Evolutionary conservation across 2,797 vertebrate genomes (phyloP).

Genomic region (Gobio occitaniae): DNA sequence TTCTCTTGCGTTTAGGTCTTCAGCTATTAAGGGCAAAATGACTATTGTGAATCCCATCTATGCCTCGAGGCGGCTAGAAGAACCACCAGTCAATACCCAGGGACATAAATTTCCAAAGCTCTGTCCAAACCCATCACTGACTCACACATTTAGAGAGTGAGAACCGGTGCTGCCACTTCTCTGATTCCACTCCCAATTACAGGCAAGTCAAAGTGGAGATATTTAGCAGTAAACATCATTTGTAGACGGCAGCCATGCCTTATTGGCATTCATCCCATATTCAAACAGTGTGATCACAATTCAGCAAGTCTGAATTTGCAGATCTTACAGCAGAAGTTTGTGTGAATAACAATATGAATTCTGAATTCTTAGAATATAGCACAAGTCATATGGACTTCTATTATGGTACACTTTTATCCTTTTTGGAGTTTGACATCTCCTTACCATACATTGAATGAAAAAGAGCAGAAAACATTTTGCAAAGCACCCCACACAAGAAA

Average conservation of each 20-base stretch:
- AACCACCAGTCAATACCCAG: slow-evolving; percentile 26
- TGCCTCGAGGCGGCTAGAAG: background rate
- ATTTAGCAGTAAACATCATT: slow-evolving; percentile 9
- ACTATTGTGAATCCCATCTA: slow-evolving; percentile 16
- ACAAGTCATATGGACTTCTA: background rate
- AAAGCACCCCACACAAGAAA: no score
- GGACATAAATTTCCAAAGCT: slow-evolving; percentile 26
- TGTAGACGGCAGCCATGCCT: background rate
- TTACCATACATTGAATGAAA: background rate
- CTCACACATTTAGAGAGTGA: background rate
- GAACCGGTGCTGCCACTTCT: background rate
- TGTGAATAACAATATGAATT: background rate
- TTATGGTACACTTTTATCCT: background rate
- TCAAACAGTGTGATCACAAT: background rate
- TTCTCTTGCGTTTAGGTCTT: slow-evolving; percentile 13
- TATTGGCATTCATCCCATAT: background rate
- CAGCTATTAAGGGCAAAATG: slow-evolving; percentile 1
- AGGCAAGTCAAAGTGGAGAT: background rate
- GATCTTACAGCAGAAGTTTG: background rate
- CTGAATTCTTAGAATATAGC: background rate
- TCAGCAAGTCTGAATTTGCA: background rate
- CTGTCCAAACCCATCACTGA: slow-evolving; percentile 41
- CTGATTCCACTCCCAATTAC: background rate
- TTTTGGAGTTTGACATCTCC: background rate
- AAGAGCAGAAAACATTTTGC: background rate